Evolutionary conservation across 2,888 invertebrate genomes (phyloP), one percentile per base, ranked within the genome.

Genomic region (Deilephila elpenor): DNA sequence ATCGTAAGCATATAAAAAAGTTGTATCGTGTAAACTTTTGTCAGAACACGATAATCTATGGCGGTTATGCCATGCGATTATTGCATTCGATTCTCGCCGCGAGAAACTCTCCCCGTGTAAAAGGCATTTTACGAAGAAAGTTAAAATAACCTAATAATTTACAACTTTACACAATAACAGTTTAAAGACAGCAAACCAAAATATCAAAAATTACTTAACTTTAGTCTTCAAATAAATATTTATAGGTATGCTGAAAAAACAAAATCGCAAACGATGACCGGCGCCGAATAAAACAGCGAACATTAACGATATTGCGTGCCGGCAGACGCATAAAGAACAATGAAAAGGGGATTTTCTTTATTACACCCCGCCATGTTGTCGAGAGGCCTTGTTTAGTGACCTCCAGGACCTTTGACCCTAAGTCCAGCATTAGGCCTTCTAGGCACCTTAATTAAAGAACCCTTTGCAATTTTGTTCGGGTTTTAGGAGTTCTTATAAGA

Each of bases 291-390:
- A 73, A 73, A 53, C 34, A 44, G 56, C 51, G 75, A 81, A 78
- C 84, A 85, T 83, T 87, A 88, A 85, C 83, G 82, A 83, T 86
- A 88, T 86, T 90, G 86, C 88, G 87, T 89, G 88, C 82, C 82
- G 82, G 84, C 84, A 88, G 88, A 88, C 88, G 84, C 89, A 89
- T 91, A 91, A 91, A 90, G 86, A 84, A 89, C 90, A 90, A 90
- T 91, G 86, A 89, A 89, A 86, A 79, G 79, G 83, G 86, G 88
- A 88, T 90, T 88, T 87, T 88, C 88, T 89, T 89, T 89, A 90
- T 87, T 84, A 84, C 71, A 37, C 17, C 61, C 79, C 78, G 79
- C 78, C 77, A 75, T 77, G 71, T 75, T 76, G 75, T 71, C 56
- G 70, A 74, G 75, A 75, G 71, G 72, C 75, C 78, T 75, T 81